Percentiles rank a stretch among this genome's conserved stretches.
Conservation (phyloP, 2,797 vertebrate genomes). For the Carapus acus region DNA sequence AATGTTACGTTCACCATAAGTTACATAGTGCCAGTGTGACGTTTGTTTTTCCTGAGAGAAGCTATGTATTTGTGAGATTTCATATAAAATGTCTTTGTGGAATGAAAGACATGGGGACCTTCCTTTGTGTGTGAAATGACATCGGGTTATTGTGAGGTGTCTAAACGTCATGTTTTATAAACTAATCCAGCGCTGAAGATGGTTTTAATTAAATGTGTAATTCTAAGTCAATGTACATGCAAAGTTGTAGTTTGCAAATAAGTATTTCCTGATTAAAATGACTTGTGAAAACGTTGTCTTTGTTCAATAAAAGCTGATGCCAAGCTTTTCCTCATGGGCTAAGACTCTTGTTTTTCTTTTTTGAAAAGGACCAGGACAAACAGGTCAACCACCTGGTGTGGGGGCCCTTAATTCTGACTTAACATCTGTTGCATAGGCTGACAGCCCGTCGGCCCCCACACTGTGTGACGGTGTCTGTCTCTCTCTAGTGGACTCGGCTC, state of each 20-base stretch:
- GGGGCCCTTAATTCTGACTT: not conserved
- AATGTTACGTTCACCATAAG: constrained; percentile 59
- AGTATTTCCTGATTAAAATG: constrained; percentile 80
- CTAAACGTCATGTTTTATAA: constrained; percentile 84
- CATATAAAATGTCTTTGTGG: constrained; percentile 42
- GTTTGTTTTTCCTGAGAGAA: constrained; percentile 57
- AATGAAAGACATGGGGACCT: constrained; percentile 57
- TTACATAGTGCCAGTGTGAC: constrained; percentile 56
- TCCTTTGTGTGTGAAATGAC: constrained; percentile 55
- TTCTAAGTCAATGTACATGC: constrained; percentile 73
- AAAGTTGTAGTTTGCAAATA: constrained; percentile 82
- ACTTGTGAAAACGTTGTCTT: constrained; percentile 78
- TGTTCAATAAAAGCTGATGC: constrained; percentile 82
- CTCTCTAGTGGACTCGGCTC: constrained; percentile 16
- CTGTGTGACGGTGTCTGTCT: not conserved
- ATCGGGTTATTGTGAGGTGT: constrained; percentile 65
- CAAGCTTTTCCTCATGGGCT: constrained; percentile 40
- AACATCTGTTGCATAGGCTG: not conserved
- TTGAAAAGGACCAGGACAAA: not conserved
- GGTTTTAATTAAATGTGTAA: constrained; percentile 62
- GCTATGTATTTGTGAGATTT: constrained; percentile 56
- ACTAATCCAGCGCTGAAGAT: constrained; percentile 81
- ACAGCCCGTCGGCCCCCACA: not conserved
- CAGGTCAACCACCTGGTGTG: not conserved
- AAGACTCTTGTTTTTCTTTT: not conserved